Evolutionary conservation across 2,888 invertebrate genomes (phyloP).

Genomic region (Anthophora plumipes): DNA sequence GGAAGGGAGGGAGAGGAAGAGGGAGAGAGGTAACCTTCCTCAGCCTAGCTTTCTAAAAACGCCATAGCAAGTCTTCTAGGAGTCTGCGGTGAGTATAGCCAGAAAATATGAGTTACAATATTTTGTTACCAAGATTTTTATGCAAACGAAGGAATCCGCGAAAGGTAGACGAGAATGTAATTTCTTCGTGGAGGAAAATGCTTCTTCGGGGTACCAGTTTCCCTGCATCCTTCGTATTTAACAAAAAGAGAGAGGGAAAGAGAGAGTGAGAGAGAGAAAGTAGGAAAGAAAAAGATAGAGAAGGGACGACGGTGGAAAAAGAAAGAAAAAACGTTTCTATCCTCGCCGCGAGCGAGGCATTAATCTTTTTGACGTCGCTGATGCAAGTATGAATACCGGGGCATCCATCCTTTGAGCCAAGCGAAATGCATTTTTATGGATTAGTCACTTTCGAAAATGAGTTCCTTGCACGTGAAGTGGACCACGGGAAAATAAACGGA

Average conservation of each 20-base stretch:
- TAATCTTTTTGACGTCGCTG: slow-evolving; percentile 63
- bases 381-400: slow-evolving; percentile 61
- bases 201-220: slow-evolving; percentile 36
- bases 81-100: background rate
- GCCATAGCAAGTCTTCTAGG: background rate
- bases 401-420: slow-evolving; percentile 51
- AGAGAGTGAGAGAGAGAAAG: background rate
- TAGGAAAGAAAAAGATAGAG: background rate
- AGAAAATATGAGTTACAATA: slow-evolving; percentile 50
- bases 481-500: slow-evolving; percentile 24
- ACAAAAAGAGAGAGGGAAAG: background rate
- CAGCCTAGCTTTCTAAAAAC: background rate
- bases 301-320: background rate
- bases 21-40: background rate
- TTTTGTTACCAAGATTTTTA: slow-evolving; percentile 61
- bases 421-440: slow-evolving; percentile 64
- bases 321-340: slow-evolving; percentile 23
- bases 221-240: background rate
- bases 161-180: slow-evolving; percentile 44
- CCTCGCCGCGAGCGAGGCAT: slow-evolving; percentile 53
- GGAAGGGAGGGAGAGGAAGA: background rate
- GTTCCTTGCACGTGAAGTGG: slow-evolving; percentile 43
- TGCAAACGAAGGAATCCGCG: slow-evolving; percentile 54
- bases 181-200: slow-evolving; percentile 46
- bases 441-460: slow-evolving; percentile 64